phyloP scores from a whole-genome alignment of 2,888 invertebrate species.

The Hofmannophila pseudospretella region DNA sequence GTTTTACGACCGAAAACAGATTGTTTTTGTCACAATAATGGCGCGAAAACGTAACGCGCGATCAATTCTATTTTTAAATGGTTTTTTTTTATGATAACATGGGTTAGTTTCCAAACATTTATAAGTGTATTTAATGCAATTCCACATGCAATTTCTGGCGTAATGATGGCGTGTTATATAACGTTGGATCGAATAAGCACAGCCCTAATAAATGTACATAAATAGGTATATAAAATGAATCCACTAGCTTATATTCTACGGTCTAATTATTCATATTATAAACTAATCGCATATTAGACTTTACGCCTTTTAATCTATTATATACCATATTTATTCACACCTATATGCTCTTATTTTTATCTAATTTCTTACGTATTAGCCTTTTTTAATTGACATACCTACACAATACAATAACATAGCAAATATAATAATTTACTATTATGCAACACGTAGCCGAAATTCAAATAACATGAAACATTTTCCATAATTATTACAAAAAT shows the following conservation, averaged over 20 bases:
- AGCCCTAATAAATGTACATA: constrained; percentile 34
- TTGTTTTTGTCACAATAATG: neutral
- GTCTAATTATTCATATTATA: constrained; percentile 57
- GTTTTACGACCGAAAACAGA: neutral
- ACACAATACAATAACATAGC: constrained; percentile 66
- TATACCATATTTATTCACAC: constrained; percentile 69
- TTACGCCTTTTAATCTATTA: constrained; percentile 66
- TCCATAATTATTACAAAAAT: constrained; percentile 52
- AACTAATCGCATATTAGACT: constrained; percentile 48
- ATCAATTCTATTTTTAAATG: too few relatives aligned
- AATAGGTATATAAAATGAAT: constrained; percentile 21
- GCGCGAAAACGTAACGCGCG: too few relatives aligned
- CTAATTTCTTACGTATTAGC: constrained; percentile 66
- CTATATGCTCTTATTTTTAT: constrained; percentile 57
- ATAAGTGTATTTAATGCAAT: too few relatives aligned
- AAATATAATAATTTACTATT: constrained; percentile 60
- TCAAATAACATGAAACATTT: constrained; percentile 64
- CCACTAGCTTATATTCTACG: constrained; percentile 50
- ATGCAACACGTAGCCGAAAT: constrained; percentile 72
- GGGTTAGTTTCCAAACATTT: too few relatives aligned
- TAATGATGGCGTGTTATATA: too few relatives aligned
- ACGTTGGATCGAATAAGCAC: too few relatives aligned
- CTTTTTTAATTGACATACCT: constrained; percentile 61
- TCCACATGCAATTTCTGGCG: too few relatives aligned
- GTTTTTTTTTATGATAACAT: too few relatives aligned